These are phyloP conservation scores for Baryphthengus martii DNA, from an alignment of 2,113 vertebrate genomes.

Conservation along the genomic window DNA sequence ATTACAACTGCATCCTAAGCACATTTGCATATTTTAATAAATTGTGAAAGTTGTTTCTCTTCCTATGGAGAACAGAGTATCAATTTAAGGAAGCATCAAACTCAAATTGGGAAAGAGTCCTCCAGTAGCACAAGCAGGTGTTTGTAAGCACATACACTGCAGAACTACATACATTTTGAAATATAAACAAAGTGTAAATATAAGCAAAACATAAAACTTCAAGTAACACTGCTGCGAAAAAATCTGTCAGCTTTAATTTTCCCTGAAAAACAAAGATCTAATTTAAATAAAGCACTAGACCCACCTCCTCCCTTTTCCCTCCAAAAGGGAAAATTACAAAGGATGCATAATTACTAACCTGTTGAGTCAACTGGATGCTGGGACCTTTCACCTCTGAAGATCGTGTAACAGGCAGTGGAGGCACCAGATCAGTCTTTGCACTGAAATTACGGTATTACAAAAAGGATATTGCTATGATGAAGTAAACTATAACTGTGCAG, in stretches of 20 bases:
- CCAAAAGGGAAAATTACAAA: neutral
- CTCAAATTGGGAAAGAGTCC: neutral
- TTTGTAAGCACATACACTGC: neutral
- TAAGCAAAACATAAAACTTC: neutral
- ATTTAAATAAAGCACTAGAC: neutral
- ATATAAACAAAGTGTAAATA: neutral
- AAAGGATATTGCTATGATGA: neutral
- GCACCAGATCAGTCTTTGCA: constrained; percentile 81
- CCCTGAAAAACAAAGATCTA: neutral
- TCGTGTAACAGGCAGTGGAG: constrained; percentile 83
- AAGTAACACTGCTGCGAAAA: neutral
- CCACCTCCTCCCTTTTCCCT: neutral
- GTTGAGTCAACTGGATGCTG: constrained; percentile 55
- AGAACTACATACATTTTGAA: neutral
- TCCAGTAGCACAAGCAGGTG: neutral
- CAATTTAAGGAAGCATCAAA: neutral
- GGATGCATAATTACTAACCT: constrained; percentile 61
- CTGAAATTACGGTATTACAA: constrained; percentile 60
- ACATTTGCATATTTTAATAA: neutral
- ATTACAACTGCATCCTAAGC: neutral
- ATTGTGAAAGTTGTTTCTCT: neutral
- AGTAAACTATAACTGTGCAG: neutral
- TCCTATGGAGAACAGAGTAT: neutral
- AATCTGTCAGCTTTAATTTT: neutral
- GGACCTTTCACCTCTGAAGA: constrained; percentile 75